Percentiles rank a stretch among this genome's conserved stretches.
phyloP scores from a whole-genome alignment of 2,888 invertebrate species.

The Timandra comae region DNA sequence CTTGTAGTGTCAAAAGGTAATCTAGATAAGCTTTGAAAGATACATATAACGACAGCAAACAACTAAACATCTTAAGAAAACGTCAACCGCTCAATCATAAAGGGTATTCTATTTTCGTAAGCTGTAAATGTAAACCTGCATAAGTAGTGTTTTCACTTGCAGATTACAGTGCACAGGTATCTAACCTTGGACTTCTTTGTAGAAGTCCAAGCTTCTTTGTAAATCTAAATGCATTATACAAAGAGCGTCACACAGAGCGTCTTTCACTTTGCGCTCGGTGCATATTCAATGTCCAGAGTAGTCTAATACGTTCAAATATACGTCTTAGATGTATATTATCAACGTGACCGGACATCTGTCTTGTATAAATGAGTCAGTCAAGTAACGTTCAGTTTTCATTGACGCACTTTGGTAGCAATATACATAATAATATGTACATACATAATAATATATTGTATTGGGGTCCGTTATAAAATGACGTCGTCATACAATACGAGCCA shows the following conservation, averaged over 20 bases:
- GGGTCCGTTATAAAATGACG: slow-evolving; percentile 55
- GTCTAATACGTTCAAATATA: slow-evolving; percentile 7
- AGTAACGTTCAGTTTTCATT: slow-evolving; percentile 25
- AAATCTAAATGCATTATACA: slow-evolving; percentile 11
- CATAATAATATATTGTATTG: slow-evolving; percentile 47
- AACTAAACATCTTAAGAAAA: no score
- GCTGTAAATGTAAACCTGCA: no score
- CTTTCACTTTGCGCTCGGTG: slow-evolving; percentile 6
- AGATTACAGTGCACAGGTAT: no score
- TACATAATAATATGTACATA: slow-evolving; percentile 47
- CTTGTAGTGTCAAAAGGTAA: no score
- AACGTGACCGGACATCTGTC: slow-evolving; percentile 11
- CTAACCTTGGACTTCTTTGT: no score
- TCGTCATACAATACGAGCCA: slow-evolving; percentile 57
- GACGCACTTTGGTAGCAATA: slow-evolving; percentile 43
- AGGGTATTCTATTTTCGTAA: no score
- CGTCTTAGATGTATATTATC: slow-evolving; percentile 9
- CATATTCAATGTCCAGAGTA: slow-evolving; percentile 12
- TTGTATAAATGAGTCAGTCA: slow-evolving; percentile 14
- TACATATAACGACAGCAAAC: no score
- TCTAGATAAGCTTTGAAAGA: no score
- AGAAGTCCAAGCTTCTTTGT: no score
- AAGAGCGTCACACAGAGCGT: slow-evolving; percentile 9
- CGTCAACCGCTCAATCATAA: no score
- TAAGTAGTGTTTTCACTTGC: no score